These are phyloP conservation scores for Loripinus fragilis DNA, from an alignment of 2,888 invertebrate genomes.

Conservation along the genomic window DNA sequence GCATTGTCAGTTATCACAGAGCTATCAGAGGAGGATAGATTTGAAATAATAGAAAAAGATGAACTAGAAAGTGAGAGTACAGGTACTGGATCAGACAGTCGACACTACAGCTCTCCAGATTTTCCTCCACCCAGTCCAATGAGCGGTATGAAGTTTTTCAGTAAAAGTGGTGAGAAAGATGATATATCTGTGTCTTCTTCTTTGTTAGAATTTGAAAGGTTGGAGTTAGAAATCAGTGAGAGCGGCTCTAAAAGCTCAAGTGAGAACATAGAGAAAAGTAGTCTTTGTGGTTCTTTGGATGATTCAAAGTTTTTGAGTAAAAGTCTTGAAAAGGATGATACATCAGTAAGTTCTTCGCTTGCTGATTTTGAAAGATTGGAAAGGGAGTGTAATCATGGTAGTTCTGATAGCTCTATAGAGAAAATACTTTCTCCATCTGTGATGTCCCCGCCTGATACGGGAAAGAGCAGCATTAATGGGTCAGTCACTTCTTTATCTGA, in stretches of 20 bases:
- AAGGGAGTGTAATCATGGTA: conserved; percentile 87
- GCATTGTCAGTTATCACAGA: conserved; percentile 79
- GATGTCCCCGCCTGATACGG: conserved; percentile 57
- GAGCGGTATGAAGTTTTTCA: conserved; percentile 90
- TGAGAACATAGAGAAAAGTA: conserved; percentile 83
- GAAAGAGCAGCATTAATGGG: conserved; percentile 70
- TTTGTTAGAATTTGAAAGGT: conserved; percentile 95
- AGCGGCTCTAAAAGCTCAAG: conserved; percentile 75
- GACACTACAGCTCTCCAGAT: conserved; percentile 91
- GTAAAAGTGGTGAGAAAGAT: conserved; percentile 93
- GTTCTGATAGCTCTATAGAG: conserved; percentile 89
- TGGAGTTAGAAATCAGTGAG: conserved; percentile 90
- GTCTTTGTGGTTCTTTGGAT: conserved; percentile 76
- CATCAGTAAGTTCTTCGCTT: conserved; percentile 93
- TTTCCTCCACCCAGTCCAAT: conserved; percentile 86
- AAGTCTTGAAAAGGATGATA: conserved; percentile 92
- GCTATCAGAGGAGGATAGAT: conserved; percentile 79
- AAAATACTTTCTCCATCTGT: conserved; percentile 73
- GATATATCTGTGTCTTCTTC: conserved; percentile 94
- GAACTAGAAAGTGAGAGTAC: conserved; percentile 88
- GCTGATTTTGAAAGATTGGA: conserved; percentile 98
- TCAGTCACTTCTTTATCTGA: conserved; percentile 90
- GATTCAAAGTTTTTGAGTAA: conserved; percentile 76
- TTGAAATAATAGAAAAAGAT: conserved; percentile 85
- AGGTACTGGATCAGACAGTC: conserved; percentile 71